Evolutionary conservation across 2,888 invertebrate genomes (phyloP).

Genomic region (Mythimna loreyi): DNA sequence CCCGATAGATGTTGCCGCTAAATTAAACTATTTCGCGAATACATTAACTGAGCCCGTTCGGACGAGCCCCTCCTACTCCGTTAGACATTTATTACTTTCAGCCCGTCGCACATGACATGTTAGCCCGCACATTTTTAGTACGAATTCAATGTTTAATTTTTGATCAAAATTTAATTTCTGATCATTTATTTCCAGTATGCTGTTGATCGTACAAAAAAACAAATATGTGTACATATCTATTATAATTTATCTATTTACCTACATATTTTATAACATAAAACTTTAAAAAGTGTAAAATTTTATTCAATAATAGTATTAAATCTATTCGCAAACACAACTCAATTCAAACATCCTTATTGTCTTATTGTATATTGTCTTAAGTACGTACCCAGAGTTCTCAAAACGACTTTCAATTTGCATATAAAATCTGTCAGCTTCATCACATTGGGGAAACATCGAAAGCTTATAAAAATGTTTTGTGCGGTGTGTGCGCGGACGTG

Average conservation of each 20-base stretch:
- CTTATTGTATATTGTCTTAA: not conserved
- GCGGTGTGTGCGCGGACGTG: slow-evolving; percentile 27
- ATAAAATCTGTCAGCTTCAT: slow-evolving; percentile 20
- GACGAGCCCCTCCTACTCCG: slow-evolving; percentile 34
- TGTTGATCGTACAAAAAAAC: too few species aligned
- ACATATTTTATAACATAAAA: not conserved
- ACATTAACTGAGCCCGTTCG: slow-evolving; percentile 66
- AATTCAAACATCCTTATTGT: not conserved
- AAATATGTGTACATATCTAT: too few species aligned
- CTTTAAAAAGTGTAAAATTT: not conserved
- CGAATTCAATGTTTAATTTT: too few species aligned
- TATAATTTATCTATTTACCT: too few species aligned
- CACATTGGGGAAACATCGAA: not conserved
- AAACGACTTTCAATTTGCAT: slow-evolving; percentile 34
- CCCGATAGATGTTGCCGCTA: slow-evolving; percentile 75
- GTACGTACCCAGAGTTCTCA: not conserved
- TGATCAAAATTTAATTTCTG: too few species aligned
- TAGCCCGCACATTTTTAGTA: not conserved
- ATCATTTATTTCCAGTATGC: too few species aligned
- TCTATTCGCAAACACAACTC: not conserved
- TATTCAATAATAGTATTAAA: not conserved
- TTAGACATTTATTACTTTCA: slow-evolving; percentile 56
- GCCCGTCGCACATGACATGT: slow-evolving; percentile 26
- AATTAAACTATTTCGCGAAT: slow-evolving; percentile 81
- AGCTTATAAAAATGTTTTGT: slow-evolving; percentile 45